Percentiles rank a stretch among this genome's conserved stretches.
phyloP scores from a whole-genome alignment of 2,888 invertebrate species.

The Rosalia funebris region DNA sequence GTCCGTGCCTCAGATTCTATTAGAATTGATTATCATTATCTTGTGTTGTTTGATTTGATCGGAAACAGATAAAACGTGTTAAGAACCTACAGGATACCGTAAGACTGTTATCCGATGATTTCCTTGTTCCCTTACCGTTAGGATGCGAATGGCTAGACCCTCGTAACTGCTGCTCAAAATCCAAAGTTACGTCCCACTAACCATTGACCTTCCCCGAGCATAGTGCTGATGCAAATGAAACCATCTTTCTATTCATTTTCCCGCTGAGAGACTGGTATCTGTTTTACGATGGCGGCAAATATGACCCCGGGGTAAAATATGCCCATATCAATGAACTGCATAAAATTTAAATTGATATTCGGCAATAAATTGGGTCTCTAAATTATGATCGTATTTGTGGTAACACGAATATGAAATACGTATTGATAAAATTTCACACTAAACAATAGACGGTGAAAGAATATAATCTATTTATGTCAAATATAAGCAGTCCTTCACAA shows the following conservation, averaged over 20 bases:
- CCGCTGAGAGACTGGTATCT: slow-evolving; percentile 25
- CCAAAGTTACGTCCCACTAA: slow-evolving; percentile 43
- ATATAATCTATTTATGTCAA: too few relatives aligned
- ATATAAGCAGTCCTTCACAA: too few relatives aligned
- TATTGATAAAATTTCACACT: too few relatives aligned
- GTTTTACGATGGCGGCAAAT: slow-evolving; percentile 30
- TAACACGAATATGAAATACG: background rate
- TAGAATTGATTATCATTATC: too few relatives aligned
- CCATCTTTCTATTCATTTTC: slow-evolving; percentile 35
- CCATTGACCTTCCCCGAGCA: slow-evolving; percentile 44
- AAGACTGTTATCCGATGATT: too few relatives aligned
- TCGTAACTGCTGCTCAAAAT: slow-evolving; percentile 45
- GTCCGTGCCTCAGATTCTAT: too few relatives aligned
- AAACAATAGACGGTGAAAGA: too few relatives aligned
- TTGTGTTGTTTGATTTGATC: too few relatives aligned
- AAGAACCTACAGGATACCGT: too few relatives aligned
- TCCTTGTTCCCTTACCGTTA: too few relatives aligned
- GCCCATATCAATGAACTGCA: slow-evolving; percentile 18
- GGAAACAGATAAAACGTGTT: too few relatives aligned
- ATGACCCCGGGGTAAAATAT: slow-evolving; percentile 24
- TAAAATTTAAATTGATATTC: slow-evolving; percentile 25
- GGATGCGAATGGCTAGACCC: slow-evolving; percentile 32
- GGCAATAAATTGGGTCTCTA: background rate
- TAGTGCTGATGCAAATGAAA: slow-evolving; percentile 45
- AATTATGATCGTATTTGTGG: background rate